Evolutionary conservation across 2,113 vertebrate genomes (phyloP).

Genomic region (Helogale parvula): DNA sequence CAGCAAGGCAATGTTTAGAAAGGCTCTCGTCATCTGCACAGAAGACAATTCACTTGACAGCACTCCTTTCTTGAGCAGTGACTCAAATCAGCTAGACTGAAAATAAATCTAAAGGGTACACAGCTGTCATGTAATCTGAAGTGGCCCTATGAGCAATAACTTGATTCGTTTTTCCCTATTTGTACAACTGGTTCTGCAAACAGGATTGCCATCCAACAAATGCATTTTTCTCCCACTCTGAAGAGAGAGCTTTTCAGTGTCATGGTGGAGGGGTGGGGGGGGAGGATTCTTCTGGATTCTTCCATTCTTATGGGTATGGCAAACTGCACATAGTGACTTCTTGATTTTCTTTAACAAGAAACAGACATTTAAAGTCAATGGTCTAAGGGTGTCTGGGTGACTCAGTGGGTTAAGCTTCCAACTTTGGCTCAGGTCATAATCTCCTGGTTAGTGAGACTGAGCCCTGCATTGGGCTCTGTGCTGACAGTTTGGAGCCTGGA

Average conservation of each 20-base stretch:
- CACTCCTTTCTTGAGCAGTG: constrained; percentile 42
- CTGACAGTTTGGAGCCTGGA: too few species aligned
- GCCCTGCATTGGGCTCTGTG: too few species aligned
- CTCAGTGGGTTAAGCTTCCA: too few species aligned
- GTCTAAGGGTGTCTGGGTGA: not conserved
- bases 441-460: too few species aligned
- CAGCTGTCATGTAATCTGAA: constrained; percentile 62
- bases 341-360: constrained; percentile 40
- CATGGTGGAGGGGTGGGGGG: not conserved
- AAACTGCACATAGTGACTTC: not conserved
- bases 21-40: not conserved
- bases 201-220: constrained; percentile 21
- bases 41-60: constrained; percentile 38
- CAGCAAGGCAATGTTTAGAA: constrained; percentile 9
- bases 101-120: constrained; percentile 66
- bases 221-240: not conserved
- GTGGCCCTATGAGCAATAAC: constrained; percentile 45
- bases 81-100: constrained; percentile 61
- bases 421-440: too few species aligned
- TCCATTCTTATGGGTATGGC: not conserved
- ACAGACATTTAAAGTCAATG: not conserved
- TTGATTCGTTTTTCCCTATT: constrained; percentile 46
- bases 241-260: not conserved
- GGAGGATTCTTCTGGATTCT: not conserved
- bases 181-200: constrained; percentile 52